These are phyloP conservation scores for Emydocephalus ijimae DNA, from an alignment of 2,113 vertebrate genomes.

Conservation along the genomic window DNA sequence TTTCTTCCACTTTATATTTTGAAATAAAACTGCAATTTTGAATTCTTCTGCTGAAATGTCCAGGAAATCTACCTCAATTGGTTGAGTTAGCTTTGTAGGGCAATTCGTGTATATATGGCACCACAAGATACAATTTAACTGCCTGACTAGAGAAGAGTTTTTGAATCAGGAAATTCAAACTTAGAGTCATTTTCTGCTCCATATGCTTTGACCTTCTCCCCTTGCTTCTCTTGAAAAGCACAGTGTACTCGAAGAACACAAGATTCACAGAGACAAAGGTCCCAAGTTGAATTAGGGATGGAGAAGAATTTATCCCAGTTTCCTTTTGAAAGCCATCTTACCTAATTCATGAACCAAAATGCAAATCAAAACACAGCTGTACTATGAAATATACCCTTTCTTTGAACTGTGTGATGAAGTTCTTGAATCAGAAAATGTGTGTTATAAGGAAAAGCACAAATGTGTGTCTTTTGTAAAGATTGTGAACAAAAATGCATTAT, in stretches of 20 bases:
- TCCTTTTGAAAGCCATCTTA: background rate
- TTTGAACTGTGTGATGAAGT: background rate
- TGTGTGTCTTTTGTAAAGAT: background rate
- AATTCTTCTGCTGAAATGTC: constrained; percentile 24
- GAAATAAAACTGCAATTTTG: constrained; percentile 11
- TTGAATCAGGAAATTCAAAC: background rate
- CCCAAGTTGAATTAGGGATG: background rate
- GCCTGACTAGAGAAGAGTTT: background rate
- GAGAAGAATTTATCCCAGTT: background rate
- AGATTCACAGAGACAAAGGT: background rate
- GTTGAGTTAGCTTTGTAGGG: background rate
- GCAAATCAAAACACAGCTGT: background rate
- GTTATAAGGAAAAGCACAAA: background rate
- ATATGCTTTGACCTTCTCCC: background rate
- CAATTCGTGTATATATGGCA: background rate
- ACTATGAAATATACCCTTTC: background rate
- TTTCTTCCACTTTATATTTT: constrained; percentile 23
- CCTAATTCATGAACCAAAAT: background rate
- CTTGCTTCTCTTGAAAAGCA: background rate
- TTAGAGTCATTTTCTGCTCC: background rate
- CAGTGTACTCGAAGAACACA: background rate
- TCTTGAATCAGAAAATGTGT: background rate
- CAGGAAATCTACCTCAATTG: constrained; percentile 14
- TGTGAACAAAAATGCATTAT: background rate
- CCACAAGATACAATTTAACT: background rate